A percentile compares a stretch with the other conserved stretches of the same genome.
Conservation (phyloP, 2,797 vertebrate species). For the Platyrinchus mystaceus region DNA sequence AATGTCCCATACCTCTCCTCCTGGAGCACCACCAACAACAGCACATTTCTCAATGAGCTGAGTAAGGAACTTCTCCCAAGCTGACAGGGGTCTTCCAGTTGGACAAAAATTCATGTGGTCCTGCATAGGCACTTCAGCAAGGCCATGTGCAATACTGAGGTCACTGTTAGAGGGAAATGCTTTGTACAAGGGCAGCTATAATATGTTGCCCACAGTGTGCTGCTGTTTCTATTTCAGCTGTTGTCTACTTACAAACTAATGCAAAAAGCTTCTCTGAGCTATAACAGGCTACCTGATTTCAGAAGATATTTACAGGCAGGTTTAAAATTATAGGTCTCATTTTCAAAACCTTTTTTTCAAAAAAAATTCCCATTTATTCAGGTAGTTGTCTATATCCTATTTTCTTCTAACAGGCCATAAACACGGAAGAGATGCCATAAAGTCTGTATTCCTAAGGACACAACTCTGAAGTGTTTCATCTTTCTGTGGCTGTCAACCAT, state of each 20-base stretch:
- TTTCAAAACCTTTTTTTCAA: background rate
- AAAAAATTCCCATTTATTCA: background rate
- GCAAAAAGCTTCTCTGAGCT: background rate
- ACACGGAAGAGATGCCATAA: background rate
- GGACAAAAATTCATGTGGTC: background rate
- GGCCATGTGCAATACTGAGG: fast-evolving
- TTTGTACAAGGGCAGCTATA: background rate
- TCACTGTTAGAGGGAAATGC: fast-evolving
- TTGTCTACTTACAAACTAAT: background rate
- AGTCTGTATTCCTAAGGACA: background rate
- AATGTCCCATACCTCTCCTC: background rate
- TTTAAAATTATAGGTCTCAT: background rate
- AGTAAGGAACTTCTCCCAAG: background rate
- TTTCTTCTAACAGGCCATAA: background rate
- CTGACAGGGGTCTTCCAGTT: fast-evolving
- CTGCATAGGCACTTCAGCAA: background rate
- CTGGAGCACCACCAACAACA: background rate
- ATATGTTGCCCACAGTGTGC: fast-evolving
- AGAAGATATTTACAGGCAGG: background rate
- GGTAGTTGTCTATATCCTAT: background rate
- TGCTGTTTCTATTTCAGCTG: background rate
- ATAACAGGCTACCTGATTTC: fast-evolving
- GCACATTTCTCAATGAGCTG: background rate
- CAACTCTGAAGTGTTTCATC: background rate
- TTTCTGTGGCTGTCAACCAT: background rate